phyloP scores from a whole-genome alignment of 2,113 vertebrate species.

The Microcebus murinus region DNA sequence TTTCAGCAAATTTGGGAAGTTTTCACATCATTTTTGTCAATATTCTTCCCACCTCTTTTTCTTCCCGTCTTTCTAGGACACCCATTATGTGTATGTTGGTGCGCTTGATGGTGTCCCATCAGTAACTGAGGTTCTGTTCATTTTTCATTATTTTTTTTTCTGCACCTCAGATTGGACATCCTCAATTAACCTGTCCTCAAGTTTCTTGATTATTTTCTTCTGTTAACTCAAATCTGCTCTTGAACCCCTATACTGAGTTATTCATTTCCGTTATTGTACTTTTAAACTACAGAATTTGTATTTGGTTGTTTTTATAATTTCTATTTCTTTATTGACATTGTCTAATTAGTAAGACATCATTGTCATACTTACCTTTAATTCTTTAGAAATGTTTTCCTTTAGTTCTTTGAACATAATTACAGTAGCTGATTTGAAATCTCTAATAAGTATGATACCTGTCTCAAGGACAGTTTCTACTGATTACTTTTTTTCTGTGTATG shows the following conservation, averaged over 20 bases:
- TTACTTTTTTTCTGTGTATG: not conserved
- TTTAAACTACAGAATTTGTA: not conserved
- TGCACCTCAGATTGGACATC: not conserved
- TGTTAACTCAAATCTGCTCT: not conserved
- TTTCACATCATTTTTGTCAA: not conserved
- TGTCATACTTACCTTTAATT: not conserved
- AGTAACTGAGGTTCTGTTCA: not conserved
- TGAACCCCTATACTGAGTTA: not conserved
- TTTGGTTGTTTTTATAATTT: not conserved
- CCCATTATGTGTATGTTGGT: not conserved
- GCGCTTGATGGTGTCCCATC: not conserved
- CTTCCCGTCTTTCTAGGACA: not conserved
- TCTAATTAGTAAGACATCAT: not conserved
- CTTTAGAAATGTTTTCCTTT: not conserved
- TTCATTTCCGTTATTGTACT: not conserved
- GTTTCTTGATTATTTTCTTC: not conserved
- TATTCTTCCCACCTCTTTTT: not conserved
- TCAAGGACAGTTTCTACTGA: not conserved
- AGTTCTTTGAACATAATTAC: constrained; percentile 6
- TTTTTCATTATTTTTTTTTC: not conserved
- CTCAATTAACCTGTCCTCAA: not conserved
- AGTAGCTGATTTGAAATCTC: not conserved
- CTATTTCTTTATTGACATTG: not conserved
- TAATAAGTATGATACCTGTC: not conserved
- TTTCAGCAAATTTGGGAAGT: not conserved